Evolutionary conservation across 2,797 vertebrate genomes (phyloP), one percentile per base, ranked within the genome.

Genomic region (Kryptopterus vitreolus): DNA sequence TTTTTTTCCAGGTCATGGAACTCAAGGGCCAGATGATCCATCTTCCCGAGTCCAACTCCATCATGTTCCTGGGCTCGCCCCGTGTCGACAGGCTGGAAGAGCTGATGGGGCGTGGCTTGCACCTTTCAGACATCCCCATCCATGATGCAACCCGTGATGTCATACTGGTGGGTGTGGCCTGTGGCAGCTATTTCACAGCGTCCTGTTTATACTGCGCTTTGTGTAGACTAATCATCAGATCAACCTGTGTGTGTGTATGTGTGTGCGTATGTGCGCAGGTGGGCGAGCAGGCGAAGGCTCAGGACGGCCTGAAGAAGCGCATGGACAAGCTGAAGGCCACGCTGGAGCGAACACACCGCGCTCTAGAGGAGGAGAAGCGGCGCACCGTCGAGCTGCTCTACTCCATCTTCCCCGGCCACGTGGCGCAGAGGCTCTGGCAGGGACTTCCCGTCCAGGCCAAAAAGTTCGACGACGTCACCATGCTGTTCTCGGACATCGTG

Each of bases 311-410:
- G 52, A 99, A 98, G 90, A 99, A 99, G 88, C 92, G 97, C 78
- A 98, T 99, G 97, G 97, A 99, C 91, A 99, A 99, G 83, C 91
- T 99, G 77, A 99, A 99, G 92, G 98, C 96, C 85, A 99, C 98
- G 0, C 91, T 99, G 77, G 98, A 99, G 92, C 93, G 93, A 75
- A 98, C 98, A 24, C 97, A 99, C 75, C 95, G 95, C 89, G 98
- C 97, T 3, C 91, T 99, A 81, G 97, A 99, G 90, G 97, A 99
- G 89, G 97, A 99, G 89, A 99, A 99, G 86, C 95, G 96, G 89
- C 95, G 96, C 86, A 99, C 98, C 0, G 98, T 99, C 71, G 98
- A 99, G 88, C 96, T 99, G 52, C 95, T 99, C 0, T 97, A 97
- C 89, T 98, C 97, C 66, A 99, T 99, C 87, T 99, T 99, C 87